phyloP scores from a whole-genome alignment of 2,888 invertebrate genomes.

The Papilio protenor region DNA sequence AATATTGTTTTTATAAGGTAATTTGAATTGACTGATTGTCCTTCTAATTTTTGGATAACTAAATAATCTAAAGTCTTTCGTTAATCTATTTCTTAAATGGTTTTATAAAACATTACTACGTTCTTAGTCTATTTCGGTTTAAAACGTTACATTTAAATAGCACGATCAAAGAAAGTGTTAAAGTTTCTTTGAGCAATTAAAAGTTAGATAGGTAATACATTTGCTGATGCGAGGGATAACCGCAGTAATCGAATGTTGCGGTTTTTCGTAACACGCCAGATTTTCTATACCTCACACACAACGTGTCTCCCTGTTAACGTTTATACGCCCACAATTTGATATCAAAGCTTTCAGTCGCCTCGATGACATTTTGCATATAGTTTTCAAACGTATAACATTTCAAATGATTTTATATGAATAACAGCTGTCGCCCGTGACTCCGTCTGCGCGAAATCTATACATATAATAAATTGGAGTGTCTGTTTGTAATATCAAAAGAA shows the following conservation, averaged over 20 bases:
- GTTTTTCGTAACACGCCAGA: not conserved
- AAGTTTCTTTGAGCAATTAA: not conserved
- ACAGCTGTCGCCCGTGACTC: no score
- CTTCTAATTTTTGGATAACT: no score
- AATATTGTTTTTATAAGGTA: not conserved
- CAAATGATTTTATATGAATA: not conserved
- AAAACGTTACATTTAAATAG: not conserved
- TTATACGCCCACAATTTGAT: not conserved
- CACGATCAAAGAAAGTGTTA: not conserved
- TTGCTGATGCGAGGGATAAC: not conserved
- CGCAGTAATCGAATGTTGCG: conserved; percentile 17
- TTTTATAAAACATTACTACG: no score
- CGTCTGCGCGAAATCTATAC: no score
- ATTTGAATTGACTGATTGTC: no score
- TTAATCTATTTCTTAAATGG: no score
- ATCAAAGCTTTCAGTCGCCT: not conserved
- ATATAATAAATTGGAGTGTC: no score
- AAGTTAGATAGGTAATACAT: not conserved
- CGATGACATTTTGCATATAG: not conserved
- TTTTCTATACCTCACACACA: conserved; percentile 7
- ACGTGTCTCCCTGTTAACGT: conserved; percentile 9
- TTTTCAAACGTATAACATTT: not conserved
- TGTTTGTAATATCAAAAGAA: no score
- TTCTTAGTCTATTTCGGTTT: no score
- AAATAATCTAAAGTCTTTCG: no score